Evolutionary conservation across 2,797 vertebrate genomes (phyloP).

Genomic region (Rhadinocentrus ornatus): DNA sequence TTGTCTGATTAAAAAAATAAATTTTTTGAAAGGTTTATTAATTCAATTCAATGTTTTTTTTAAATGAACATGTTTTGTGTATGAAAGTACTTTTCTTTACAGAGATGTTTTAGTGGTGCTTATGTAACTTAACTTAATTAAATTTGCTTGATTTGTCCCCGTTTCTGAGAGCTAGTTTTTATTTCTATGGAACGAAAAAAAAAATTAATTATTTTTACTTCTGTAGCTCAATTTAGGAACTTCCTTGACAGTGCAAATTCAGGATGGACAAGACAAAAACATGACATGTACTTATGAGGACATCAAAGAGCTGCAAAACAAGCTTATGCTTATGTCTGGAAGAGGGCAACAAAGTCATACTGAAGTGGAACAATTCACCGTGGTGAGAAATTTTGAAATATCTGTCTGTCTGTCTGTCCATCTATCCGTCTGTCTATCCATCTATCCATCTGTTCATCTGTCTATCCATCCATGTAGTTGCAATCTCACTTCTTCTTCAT

Average conservation of each 20-base stretch:
- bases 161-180: no score
- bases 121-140: not conserved
- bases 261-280: conserved; percentile 27
- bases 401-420: no score
- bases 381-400: conserved; percentile 73
- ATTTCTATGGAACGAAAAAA: no score
- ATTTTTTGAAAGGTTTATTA: no score
- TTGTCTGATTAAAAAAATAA: no score
- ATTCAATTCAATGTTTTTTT: no score
- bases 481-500: conserved; percentile 13
- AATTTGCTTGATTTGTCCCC: not conserved
- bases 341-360: conserved; percentile 85
- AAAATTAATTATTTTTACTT: not conserved
- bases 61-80: no score
- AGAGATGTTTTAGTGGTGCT: not conserved
- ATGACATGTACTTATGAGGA: conserved; percentile 81
- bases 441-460: no score
- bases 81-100: no score
- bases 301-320: conserved; percentile 90
- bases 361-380: conserved; percentile 89
- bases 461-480: no score
- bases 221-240: conserved; percentile 82
- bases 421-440: no score
- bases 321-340: conserved; percentile 94
- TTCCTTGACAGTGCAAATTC: conserved; percentile 81